These are phyloP conservation scores for Scartelaos histophorus DNA, from an alignment of 2,113 vertebrate species.

Conservation along the genomic window DNA sequence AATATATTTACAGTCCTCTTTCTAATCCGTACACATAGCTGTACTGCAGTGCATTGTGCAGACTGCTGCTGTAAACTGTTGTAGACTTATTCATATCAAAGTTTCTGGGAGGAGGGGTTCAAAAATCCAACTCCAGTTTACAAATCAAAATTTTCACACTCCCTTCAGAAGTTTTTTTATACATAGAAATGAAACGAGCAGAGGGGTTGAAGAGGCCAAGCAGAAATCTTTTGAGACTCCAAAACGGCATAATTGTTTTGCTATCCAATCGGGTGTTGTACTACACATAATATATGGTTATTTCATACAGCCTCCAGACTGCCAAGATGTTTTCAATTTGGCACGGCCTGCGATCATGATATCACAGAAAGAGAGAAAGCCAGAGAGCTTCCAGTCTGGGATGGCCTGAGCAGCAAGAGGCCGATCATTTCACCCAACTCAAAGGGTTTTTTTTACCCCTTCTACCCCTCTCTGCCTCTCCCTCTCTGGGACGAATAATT, in stretches of 20 bases:
- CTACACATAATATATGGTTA: slow-evolving; percentile 82
- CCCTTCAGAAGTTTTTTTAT: slow-evolving; percentile 56
- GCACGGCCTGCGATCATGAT: slow-evolving; percentile 82
- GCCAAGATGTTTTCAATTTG: slow-evolving; percentile 87
- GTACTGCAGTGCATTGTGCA: slow-evolving; percentile 32
- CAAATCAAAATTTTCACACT: slow-evolving; percentile 68
- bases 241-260: slow-evolving; percentile 79
- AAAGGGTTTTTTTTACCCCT: slow-evolving; percentile 55
- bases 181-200: slow-evolving; percentile 62
- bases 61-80: slow-evolving; percentile 49
- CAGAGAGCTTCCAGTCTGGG: slow-evolving; percentile 73
- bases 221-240: slow-evolving; percentile 69
- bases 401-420: slow-evolving; percentile 76
- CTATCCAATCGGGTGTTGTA: slow-evolving; percentile 78
- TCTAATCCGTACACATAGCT: slow-evolving; percentile 63
- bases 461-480: slow-evolving; percentile 32
- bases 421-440: slow-evolving; percentile 80
- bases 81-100: slow-evolving; percentile 58
- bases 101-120: slow-evolving; percentile 46
- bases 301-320: slow-evolving; percentile 82
- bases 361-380: slow-evolving; percentile 71
- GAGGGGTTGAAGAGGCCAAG: slow-evolving; percentile 35
- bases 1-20: slow-evolving; percentile 64
- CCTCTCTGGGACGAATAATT: slow-evolving; percentile 82
- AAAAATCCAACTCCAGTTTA: slow-evolving; percentile 62